Evolutionary conservation across 2,888 invertebrate species (phyloP), one percentile per base, ranked within the genome.

Genomic region (Microdon myrmicae): DNA sequence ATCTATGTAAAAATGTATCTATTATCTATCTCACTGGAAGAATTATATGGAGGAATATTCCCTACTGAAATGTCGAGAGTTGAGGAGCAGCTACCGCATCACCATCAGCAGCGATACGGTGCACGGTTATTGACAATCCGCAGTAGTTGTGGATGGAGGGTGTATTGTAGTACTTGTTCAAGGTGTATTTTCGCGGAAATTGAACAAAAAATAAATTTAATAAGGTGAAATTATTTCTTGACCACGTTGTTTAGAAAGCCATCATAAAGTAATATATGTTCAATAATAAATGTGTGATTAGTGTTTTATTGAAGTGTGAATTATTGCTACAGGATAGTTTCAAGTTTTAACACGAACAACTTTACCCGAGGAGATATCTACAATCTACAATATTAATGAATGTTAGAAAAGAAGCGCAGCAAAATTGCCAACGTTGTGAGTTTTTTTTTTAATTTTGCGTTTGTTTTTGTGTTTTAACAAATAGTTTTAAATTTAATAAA

Each of bases 21-120:
- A 64, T 58, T 58, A 64, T 64, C 64, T 64, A 64, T 64, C n/a
- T n/a, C n/a, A n/a, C 64, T 64, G 64, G 64, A 64, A 64, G 64
- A 58, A 64, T 53, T 64, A 64, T 58, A 58, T 64, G 64, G 64
- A 64, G 64, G 64, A 64, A 53, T 64, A 64, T 64, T 64, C 51
- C 56, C 58, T 51, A 64, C 58, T 51, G 64, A 64, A 64, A 64
- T 64, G 64, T 64, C 58, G 64, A 58, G 64, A 53, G 64, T 53
- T 51, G 58, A 64, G 53, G 58, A 51, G 43, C 45, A 37, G 49
- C 43, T 43, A 23, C 31, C 53, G 53, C 32, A 56, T 56, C 64
- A 51, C 58, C 45, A 51, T 26, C 39, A 51, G 37, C 51, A 58
- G 43, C 47, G 41, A 41, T 53, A 34, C 51, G 51, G 47, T 64